These are phyloP conservation scores for Rhopilema esculentum DNA, from an alignment of 30 jellyfish, hydroid and myxozoan species.

Conservation along the genomic window DNA sequence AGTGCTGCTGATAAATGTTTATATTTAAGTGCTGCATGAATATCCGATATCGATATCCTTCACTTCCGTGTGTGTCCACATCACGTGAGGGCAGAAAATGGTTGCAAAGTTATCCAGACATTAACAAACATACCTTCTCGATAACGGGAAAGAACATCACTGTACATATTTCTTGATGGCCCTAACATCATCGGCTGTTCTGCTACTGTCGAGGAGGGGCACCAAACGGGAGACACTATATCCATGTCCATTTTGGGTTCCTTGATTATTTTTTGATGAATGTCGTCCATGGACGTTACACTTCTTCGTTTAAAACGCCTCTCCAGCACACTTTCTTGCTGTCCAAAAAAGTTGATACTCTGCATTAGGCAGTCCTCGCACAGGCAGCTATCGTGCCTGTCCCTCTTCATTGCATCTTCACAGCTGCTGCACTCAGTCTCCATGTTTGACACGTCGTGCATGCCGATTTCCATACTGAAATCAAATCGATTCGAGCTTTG, in stretches of 20 bases:
- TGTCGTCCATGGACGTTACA: slow-evolving; percentile 40
- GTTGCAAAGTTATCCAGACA: no score
- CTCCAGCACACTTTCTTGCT: slow-evolving; percentile 14
- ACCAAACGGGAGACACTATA: neutral
- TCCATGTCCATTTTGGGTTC: slow-evolving; percentile 8
- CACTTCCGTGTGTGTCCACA: no score
- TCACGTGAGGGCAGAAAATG: no score
- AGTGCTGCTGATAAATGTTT: no score
- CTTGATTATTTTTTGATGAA: neutral
- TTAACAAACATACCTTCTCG: slow-evolving; percentile 31
- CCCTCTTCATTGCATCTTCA: neutral
- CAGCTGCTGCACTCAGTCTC: slow-evolving; percentile 19
- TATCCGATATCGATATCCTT: no score
- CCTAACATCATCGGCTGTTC: slow-evolving; percentile 2
- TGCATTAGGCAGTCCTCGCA: slow-evolving; percentile 53
- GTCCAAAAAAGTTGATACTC: slow-evolving; percentile 15
- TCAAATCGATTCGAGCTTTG: neutral
- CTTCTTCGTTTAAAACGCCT: slow-evolving; percentile 40
- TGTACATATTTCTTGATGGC: neutral
- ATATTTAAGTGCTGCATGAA: no score
- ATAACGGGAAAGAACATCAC: slow-evolving; percentile 8
- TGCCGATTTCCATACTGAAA: neutral
- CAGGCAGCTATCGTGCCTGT: slow-evolving; percentile 39
- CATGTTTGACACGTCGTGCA: slow-evolving; percentile 18
- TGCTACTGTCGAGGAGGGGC: slow-evolving; percentile 8